Evolutionary conservation across 1,140 invertebrate genomes (phyloP).

Genomic region (Neuroterus valhalla): DNA sequence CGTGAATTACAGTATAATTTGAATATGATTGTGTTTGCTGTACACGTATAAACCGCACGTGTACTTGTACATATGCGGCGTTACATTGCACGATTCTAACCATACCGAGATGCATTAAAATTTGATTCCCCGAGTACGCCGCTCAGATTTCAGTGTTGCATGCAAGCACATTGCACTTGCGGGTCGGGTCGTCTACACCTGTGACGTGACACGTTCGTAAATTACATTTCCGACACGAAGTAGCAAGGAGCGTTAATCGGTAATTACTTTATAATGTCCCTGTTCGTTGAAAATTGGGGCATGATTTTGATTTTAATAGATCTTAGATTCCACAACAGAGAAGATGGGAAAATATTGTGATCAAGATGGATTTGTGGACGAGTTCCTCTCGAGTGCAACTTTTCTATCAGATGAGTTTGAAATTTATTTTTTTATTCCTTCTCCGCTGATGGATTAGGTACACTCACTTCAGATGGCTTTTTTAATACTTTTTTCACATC

Average conservation of each 20-base stretch:
- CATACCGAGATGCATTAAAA: conserved; percentile 25
- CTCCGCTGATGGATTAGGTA: no score
- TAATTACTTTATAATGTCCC: conserved; percentile 21
- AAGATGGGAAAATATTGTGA: no score
- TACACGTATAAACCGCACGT: conserved; percentile 14
- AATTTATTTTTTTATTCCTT: no score
- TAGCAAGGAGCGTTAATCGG: conserved; percentile 18
- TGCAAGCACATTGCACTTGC: neutral
- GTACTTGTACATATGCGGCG: neutral
- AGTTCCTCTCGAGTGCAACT: no score
- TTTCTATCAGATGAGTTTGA: no score
- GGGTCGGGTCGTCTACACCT: conserved; percentile 11
- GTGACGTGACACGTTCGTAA: conserved; percentile 10
- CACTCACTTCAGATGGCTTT: no score
- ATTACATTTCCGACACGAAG: conserved; percentile 11
- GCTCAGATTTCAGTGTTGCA: conserved; percentile 20
- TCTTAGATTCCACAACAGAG: neutral
- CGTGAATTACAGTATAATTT: conserved; percentile 5
- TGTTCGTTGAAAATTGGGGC: neutral
- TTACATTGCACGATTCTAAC: conserved; percentile 24
- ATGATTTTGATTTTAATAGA: conserved; percentile 1
- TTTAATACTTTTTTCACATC: no score
- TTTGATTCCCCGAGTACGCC: conserved; percentile 21
- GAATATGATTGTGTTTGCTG: conserved; percentile 19
- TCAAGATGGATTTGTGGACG: no score